Evolutionary conservation across 2,113 vertebrate species (phyloP).

Genomic region (Lophura nycthemera): DNA sequence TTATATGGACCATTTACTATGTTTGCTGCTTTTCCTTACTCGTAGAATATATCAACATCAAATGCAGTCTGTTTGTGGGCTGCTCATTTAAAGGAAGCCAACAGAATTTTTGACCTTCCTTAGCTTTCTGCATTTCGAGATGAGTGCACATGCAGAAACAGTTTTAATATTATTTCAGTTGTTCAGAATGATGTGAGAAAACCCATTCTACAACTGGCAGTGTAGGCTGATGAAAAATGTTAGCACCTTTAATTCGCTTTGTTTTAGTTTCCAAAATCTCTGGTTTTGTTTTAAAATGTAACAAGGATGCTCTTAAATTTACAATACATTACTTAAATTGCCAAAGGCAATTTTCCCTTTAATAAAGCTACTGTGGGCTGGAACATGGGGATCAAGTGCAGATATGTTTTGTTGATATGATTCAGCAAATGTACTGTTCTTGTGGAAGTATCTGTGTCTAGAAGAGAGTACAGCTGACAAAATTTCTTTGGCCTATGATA

Average conservation of each 20-base stretch:
- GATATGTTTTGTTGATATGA: not conserved
- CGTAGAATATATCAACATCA: not conserved
- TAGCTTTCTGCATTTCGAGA: not conserved
- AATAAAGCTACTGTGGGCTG: conserved; percentile 3
- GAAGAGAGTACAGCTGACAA: not conserved
- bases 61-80: not conserved
- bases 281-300: not conserved
- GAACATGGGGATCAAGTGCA: conserved; percentile 3
- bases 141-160: not conserved
- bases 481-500: not conserved
- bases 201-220: not conserved
- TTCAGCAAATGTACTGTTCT: not conserved
- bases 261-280: not conserved
- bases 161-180: not conserved
- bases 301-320: not conserved
- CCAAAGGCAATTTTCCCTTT: not conserved
- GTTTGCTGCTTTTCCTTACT: not conserved
- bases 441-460: not conserved
- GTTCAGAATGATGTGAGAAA: not conserved
- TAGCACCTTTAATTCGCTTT: not conserved
- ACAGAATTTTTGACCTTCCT: not conserved
- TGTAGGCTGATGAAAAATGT: not conserved
- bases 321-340: conserved; percentile 25
- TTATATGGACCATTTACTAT: not conserved
- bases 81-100: not conserved